phyloP scores from a whole-genome alignment of 2,113 vertebrate genomes.

The Panthera tigris region DNA sequence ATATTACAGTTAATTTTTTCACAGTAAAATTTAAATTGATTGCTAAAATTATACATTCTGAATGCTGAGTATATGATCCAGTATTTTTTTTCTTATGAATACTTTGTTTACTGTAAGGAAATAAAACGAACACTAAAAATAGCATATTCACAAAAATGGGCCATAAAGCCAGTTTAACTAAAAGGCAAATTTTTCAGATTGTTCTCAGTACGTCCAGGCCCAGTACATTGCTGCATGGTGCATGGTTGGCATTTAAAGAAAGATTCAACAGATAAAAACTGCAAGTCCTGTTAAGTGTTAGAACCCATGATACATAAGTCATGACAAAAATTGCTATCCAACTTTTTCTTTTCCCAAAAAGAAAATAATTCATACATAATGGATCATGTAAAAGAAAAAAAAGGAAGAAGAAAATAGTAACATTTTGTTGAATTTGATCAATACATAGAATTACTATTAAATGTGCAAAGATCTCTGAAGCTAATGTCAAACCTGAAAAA shows the following conservation, averaged over 20 bases:
- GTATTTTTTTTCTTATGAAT: not conserved
- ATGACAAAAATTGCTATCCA: not conserved
- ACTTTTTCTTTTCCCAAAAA: conserved; percentile 44
- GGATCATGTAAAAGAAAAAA: not conserved
- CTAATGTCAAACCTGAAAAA: conserved; percentile 12
- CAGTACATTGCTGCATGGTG: not conserved
- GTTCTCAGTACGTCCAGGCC: not conserved
- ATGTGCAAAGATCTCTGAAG: not conserved
- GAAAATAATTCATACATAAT: conserved; percentile 34
- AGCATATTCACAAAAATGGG: not conserved
- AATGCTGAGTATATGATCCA: not conserved
- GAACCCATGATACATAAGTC: not conserved
- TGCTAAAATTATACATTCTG: not conserved
- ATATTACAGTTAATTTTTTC: not conserved
- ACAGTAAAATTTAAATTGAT: not conserved
- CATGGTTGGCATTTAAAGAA: not conserved
- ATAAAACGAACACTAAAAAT: conserved; percentile 11
- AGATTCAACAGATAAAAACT: not conserved
- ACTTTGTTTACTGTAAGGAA: not conserved
- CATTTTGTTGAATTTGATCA: conserved; percentile 23
- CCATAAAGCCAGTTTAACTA: not conserved
- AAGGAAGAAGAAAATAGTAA: not conserved
- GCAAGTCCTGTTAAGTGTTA: not conserved
- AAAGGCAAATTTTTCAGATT: not conserved
- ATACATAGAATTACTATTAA: conserved; percentile 3